Base-by-base conservation (phyloP, 2,888 invertebrate species). In the Leucophora obtusa region DNA sequence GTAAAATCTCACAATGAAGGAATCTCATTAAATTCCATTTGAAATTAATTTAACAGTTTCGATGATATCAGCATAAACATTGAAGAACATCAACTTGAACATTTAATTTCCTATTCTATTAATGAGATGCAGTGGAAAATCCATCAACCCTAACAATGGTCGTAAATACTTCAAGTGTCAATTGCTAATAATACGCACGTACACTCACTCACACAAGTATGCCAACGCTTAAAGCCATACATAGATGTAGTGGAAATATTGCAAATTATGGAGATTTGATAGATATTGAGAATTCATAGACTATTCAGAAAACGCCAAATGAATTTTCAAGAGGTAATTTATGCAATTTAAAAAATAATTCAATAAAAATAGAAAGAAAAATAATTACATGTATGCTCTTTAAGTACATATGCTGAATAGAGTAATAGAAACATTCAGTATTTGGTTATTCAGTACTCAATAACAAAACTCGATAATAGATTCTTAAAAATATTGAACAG, bases 101-200 rank as follows among this genome's bases (percentile, higher is more conserved):
- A 70, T 73, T 60, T 51, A 81, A 81, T 70, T 81, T 81, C 73
- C 77, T 73, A 43, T 81, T 73, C 35, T 51, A 77, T 77, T 73
- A 77, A 66, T 66, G 50, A 65, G 47, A 50, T 59, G 28, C 60
- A 53, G 15, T 62, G 6, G 35, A 68, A 68, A 59, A 59, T 54
- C 4, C 24, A 21, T 56, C 11, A 35, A 63, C 47, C 6, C 18
- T 47, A n/a, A 1, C 35, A 62, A 51, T 51, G 50, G 62, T 68
- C 71, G 70, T 74, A 63, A 68, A 72, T 72, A 63, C 51, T 68
- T 76, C 76, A 80, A 80, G 63, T 80, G 63, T 72, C 72, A 69
- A 76, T 72, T 75, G 58, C 53, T 53, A 71, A 68, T 68, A 75
- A 59, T 58, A 51, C 38, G 10, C 35, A 69, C 17, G 35, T n/a